Base-by-base conservation (phyloP, 2,888 invertebrate genomes). In the Salpingus planirostris region DNA sequence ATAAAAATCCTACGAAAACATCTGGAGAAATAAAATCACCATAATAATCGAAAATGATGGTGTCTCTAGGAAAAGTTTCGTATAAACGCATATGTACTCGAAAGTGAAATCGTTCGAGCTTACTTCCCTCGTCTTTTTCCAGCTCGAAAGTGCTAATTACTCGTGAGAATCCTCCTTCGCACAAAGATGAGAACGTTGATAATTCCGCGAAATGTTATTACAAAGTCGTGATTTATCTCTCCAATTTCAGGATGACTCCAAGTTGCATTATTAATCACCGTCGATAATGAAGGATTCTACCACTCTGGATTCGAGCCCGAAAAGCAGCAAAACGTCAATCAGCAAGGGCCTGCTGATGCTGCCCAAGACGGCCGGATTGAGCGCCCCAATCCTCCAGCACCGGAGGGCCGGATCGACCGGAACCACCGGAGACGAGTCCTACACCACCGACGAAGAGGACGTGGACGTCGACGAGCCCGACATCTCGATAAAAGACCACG, bases 361-460 rank as follows among this genome's bases (percentile, higher is more conserved):
- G 2, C 56, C 55, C 3, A 50, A 47, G 28, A 48, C 49, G 3
- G 49, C 49, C 7, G 45, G 42, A 7, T n/a, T 13, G 11, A 25
- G 29, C 3, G 7, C 11, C 28, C 33, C 38, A 7, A 21, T 40
- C 3, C 46, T 43, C 27, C 51, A 55, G 30, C 60, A 59, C 40
- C 53, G 53, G 34, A 46, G 59, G 7, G 54, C 53, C 3, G 60
- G 60, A 3, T 69, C 69, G 8, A 70, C 69, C 11, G 70, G 71
- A 1, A 71, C 71, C 6, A 70, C 70, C 8, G 70, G 69, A 2
- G 71, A 70, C 49, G 70, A 70, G 49, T 70, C 69, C 23, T 69
- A 66, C 49, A 69, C 69, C 2, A 68, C 68, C 11, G 70, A 70
- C 46, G 70, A 70, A 39, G 65, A 65, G 21, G 68, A 69, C 42